These are phyloP conservation scores for Heliothis subflexa DNA, from an alignment of 1,140 invertebrate species.

Conservation along the genomic window DNA sequence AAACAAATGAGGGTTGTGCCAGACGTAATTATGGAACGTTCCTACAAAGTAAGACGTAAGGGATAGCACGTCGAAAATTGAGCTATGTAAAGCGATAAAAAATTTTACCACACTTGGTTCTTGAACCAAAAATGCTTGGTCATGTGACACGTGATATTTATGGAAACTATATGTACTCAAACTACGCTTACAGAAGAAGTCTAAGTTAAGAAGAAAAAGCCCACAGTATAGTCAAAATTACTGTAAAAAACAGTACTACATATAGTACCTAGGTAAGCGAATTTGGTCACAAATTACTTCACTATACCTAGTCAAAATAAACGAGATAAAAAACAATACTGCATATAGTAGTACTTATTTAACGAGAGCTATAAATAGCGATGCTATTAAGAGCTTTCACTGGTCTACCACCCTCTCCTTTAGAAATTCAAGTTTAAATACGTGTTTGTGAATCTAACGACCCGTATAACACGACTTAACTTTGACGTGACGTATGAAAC, in stretches of 20 bases:
- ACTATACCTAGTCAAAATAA: too few species aligned
- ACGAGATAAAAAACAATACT: too few species aligned
- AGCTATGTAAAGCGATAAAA: neutral
- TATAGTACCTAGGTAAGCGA: too few species aligned
- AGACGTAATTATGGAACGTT: conserved; percentile 1
- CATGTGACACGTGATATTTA: too few species aligned
- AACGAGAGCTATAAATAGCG: neutral
- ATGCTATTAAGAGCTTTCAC: neutral
- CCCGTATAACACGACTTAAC: conserved; percentile 4
- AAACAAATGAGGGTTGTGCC: conserved; percentile 2
- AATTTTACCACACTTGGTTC: neutral
- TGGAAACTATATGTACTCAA: too few species aligned
- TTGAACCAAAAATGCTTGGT: too few species aligned
- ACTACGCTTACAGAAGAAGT: too few species aligned
- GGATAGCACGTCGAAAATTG: neutral
- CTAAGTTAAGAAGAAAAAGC: too few species aligned
- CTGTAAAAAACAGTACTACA: too few species aligned
- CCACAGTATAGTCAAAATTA: too few species aligned
- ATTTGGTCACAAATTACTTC: too few species aligned
- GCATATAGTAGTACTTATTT: neutral
- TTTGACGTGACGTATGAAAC: conserved; percentile 18
- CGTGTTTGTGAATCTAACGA: conserved; percentile 1
- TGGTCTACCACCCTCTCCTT: neutral
- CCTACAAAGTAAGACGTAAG: neutral
- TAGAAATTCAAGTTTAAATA: conserved; percentile 6